Conservation (phyloP, 1,140 invertebrate species). For the Akabosia matsudoensis region DNA sequence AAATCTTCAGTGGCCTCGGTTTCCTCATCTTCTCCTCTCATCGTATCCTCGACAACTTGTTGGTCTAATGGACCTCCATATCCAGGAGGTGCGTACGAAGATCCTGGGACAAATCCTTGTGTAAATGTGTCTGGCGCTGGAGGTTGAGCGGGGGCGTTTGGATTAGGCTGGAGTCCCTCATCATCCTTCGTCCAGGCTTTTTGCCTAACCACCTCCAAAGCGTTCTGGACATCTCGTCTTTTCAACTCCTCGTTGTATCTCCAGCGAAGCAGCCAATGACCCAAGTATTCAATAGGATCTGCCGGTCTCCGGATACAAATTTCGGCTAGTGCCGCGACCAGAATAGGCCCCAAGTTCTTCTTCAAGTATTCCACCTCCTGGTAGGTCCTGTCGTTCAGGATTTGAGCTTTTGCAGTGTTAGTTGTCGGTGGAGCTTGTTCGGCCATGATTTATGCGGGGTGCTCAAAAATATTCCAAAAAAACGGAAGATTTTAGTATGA, state of each 20-base stretch:
- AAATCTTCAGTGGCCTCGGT: not conserved
- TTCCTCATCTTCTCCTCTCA: not conserved
- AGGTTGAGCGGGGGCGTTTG: not conserved
- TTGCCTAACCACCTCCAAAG: slow-evolving; percentile 38
- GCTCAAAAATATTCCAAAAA: no score
- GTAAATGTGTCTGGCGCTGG: not conserved
- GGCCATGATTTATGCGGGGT: not conserved
- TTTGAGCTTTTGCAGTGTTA: not conserved
- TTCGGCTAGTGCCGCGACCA: slow-evolving; percentile 44
- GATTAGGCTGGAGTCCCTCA: not conserved
- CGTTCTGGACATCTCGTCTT: slow-evolving; percentile 42
- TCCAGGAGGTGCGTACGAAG: slow-evolving; percentile 31
- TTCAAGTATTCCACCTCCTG: slow-evolving; percentile 45
- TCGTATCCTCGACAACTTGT: not conserved
- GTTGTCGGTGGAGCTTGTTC: not conserved
- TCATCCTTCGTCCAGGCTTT: slow-evolving; percentile 30
- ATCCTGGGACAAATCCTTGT: slow-evolving; percentile 29
- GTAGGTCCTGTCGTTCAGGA: slow-evolving; percentile 33
- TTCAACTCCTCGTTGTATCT: slow-evolving; percentile 46
- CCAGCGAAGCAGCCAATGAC: slow-evolving; percentile 46
- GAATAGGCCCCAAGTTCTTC: slow-evolving; percentile 43
- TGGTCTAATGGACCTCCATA: slow-evolving; percentile 30
- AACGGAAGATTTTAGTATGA: no score
- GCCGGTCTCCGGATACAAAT: slow-evolving; percentile 43
- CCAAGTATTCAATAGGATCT: slow-evolving; percentile 45